Evolutionary conservation across 2,888 invertebrate genomes (phyloP).

Genomic region (Metallyticus violacea): DNA sequence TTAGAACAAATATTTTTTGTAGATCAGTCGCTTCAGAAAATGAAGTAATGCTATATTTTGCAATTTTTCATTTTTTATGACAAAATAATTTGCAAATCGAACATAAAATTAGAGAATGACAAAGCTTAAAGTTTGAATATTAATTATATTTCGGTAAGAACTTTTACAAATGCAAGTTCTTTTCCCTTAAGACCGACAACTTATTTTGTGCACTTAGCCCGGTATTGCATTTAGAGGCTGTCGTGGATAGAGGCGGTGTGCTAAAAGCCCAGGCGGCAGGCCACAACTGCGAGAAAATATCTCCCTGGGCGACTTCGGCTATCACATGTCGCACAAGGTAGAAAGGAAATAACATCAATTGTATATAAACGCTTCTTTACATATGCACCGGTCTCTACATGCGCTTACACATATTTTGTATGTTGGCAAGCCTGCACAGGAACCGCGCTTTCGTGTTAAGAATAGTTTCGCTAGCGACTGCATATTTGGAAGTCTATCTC

Average conservation of each 20-base stretch:
- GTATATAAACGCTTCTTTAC: neutral
- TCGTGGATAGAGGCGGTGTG: neutral
- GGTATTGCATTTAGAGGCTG: neutral
- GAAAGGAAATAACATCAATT: neutral
- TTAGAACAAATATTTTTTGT: too few species aligned
- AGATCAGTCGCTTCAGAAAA: too few species aligned
- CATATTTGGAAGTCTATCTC: neutral
- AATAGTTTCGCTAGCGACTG: neutral
- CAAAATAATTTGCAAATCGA: too few species aligned
- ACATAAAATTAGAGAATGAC: too few species aligned
- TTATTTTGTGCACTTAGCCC: neutral
- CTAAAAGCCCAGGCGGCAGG: slow-evolving; percentile 18
- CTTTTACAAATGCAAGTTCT: too few species aligned
- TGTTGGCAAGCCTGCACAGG: neutral
- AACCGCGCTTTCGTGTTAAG: neutral
- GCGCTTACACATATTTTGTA: neutral
- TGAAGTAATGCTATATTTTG: too few species aligned
- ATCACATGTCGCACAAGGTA: neutral
- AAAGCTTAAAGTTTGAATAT: too few species aligned
- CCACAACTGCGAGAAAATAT: neutral
- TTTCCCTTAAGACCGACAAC: too few species aligned
- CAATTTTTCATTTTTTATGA: too few species aligned
- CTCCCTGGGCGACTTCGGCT: neutral
- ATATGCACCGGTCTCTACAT: neutral
- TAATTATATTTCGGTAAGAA: too few species aligned